Conservation (phyloP, 2,797 vertebrate species). For the Phaenicophaeus curvirostris region DNA sequence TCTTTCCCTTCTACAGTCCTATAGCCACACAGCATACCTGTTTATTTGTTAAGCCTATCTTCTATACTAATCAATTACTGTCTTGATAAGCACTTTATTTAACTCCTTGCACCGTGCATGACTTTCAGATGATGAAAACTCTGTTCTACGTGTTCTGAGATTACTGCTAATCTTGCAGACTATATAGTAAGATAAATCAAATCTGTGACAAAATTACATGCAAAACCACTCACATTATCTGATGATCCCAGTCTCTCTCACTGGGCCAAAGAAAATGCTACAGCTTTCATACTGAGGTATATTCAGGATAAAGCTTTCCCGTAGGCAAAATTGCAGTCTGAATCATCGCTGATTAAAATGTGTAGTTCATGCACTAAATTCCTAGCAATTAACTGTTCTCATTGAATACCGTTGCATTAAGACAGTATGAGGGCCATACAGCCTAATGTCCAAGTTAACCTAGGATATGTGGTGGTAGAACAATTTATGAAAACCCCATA, state of each 20-base stretch:
- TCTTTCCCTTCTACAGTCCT: neutral
- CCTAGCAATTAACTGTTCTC: neutral
- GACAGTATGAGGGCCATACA: neutral
- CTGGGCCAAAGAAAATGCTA: neutral
- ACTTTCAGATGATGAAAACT: neutral
- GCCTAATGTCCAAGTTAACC: rapidly evolving
- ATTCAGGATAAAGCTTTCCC: neutral
- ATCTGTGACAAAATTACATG: neutral
- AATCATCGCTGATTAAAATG: neutral
- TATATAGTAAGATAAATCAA: neutral
- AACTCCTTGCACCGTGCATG: neutral
- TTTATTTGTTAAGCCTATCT: slow-evolving; percentile 13
- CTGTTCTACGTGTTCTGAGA: neutral
- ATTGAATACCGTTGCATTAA: neutral
- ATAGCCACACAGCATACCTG: neutral
- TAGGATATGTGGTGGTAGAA: neutral
- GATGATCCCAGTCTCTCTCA: neutral
- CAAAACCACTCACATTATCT: neutral
- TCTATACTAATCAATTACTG: neutral
- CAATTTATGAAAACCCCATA: neutral
- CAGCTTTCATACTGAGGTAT: neutral
- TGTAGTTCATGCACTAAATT: neutral
- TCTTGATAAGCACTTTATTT: neutral
- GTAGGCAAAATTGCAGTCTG: neutral
- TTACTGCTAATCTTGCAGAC: neutral